phyloP scores from a whole-genome alignment of 2,888 invertebrate genomes.

The Cephus spinipes region DNA sequence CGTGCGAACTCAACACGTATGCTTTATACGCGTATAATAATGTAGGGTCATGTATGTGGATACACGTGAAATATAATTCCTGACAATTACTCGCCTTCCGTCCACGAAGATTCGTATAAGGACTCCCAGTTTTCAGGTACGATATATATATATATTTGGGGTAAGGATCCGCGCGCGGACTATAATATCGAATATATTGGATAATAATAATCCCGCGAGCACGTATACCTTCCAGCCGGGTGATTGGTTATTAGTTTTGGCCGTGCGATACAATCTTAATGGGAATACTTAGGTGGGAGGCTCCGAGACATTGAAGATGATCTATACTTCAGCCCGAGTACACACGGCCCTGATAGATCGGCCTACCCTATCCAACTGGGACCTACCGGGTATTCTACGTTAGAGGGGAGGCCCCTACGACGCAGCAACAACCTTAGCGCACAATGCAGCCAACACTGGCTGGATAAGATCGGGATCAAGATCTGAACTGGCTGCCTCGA shows the following conservation, averaged over 20 bases:
- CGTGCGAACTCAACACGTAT: background rate
- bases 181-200: conserved; percentile 54
- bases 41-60: background rate
- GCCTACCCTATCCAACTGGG: conserved; percentile 38
- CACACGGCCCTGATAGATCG: conserved; percentile 41
- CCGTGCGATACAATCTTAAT: conserved; percentile 60
- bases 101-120: background rate
- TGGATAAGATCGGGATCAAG: conserved; percentile 57
- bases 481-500: conserved; percentile 49
- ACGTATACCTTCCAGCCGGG: conserved; percentile 49
- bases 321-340: conserved; percentile 49
- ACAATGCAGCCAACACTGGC: conserved; percentile 56
- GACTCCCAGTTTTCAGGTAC: background rate
- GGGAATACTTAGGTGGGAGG: conserved; percentile 64
- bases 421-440: conserved; percentile 42
- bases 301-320: conserved; percentile 58
- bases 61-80: background rate
- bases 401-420: conserved; percentile 17
- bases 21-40: background rate
- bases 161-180: background rate
- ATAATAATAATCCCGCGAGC: conserved; percentile 60
- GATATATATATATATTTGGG: background rate
- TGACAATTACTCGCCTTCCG: background rate
- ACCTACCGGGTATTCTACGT: conserved; percentile 24
- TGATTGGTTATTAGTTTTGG: conserved; percentile 65